Conservation (phyloP, 35 echinoderm and acorn worm genomes). For the Apostichopus parvimensis region DNA sequence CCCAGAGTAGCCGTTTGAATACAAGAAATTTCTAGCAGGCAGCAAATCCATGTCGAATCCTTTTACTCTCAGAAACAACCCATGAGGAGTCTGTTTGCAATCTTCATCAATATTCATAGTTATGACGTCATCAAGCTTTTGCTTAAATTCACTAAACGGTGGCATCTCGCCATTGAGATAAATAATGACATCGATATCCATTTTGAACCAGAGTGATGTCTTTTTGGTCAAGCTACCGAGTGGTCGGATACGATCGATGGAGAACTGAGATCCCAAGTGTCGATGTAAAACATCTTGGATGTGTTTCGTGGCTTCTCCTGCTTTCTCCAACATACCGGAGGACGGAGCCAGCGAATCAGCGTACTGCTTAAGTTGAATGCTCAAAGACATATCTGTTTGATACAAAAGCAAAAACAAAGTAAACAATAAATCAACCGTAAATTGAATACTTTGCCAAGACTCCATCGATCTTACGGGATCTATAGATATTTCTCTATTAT, state of each 20-base stretch:
- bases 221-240: not conserved
- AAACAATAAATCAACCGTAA: no score
- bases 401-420: not conserved
- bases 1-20: not conserved
- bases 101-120: not conserved
- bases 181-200: not conserved
- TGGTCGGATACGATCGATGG: constrained; percentile 9
- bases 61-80: not conserved
- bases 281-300: not conserved
- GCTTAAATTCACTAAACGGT: not conserved
- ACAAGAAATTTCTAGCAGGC: not conserved
- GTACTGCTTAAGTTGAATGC: not conserved
- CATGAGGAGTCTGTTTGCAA: not conserved
- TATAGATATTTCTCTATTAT: no score
- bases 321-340: not conserved
- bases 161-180: constrained; percentile 16
- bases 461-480: no score
- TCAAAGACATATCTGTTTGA: not conserved
- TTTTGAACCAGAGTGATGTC: constrained; percentile 12
- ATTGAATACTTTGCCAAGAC: no score
- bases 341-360: not conserved
- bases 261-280: not conserved
- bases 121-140: constrained; percentile 7
- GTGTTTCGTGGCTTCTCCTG: not conserved
- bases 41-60: not conserved